Base-by-base conservation (phyloP, 1,140 invertebrate species). In the Campodea augens region DNA sequence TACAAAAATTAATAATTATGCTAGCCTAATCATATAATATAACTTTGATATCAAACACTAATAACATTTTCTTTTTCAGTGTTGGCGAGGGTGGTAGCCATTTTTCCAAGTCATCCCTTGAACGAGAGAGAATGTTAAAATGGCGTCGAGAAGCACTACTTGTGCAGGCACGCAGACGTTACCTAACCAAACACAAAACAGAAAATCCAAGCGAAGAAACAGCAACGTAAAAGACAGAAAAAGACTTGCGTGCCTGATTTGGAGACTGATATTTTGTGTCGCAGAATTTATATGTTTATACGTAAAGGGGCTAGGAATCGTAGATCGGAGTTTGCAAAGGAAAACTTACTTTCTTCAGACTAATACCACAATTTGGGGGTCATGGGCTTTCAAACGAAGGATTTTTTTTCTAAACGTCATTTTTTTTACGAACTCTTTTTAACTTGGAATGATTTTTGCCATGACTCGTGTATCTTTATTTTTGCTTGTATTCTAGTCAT, bases 81-180 rank as follows among this genome's bases (percentile, higher is more conserved):
- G 60, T 66, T 46, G 63, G 41, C 48, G 2, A 51, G 46, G 55
- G 60, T 19, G 56, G 61, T 4, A 62, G 58, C 43, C 62, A 75
- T 51, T 78, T 85, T 62, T 81, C 74, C 20, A 74, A 74, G 53
- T 73, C 70, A 23, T 68, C 79, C 23, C 55, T 59, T 41, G 80
- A 82, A 57, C 65, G 81, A 45, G 77, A 84, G 58, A 57, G 62
- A 41, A 75, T 76, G 55, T 64, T 86, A 46, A 69, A 70, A 40
- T 66, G 69, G 29, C 69, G 81, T 44, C 83, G 81, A 60, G 73
- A 76, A 46, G 67, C 69, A 23, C 66, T 85, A 59, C 50, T 83
- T 22, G 58, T 69, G 22, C 62, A 57, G 15, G 77, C 76, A 10
- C 66, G 75, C 29, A 68, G 67, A 52, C 69, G 63, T 46, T 78